These are phyloP conservation scores for Gasterosteus nipponicus DNA, from an alignment of 2,113 vertebrate species.

Conservation along the genomic window DNA sequence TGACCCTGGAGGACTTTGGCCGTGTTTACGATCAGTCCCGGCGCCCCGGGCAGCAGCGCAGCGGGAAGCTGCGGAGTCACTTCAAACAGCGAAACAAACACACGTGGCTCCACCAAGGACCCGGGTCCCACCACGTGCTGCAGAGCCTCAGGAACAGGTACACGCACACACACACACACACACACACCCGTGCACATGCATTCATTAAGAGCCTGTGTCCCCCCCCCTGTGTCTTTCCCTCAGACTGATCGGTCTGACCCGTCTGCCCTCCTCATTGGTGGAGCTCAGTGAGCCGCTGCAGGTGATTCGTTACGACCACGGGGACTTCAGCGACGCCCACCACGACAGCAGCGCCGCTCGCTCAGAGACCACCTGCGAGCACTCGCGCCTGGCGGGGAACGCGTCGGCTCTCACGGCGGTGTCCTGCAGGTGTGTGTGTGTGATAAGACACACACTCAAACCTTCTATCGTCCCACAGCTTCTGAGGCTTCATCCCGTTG, in stretches of 20 bases:
- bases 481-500: too few species aligned
- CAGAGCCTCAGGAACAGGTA: conserved; percentile 90
- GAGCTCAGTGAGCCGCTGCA: conserved; percentile 95
- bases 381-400: conserved; percentile 91
- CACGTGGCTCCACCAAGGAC: conserved; percentile 91
- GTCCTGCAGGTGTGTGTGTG: conserved; percentile 84
- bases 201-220: not conserved
- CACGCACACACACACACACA: not conserved
- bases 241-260: conserved; percentile 92
- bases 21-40: conserved; percentile 88
- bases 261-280: conserved; percentile 87
- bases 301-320: conserved; percentile 90
- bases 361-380: conserved; percentile 89
- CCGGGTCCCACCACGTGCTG: conserved; percentile 91
- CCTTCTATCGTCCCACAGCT: too few species aligned
- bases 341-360: conserved; percentile 92
- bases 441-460: too few species aligned
- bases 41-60: conserved; percentile 81
- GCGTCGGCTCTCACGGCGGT: conserved; percentile 88
- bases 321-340: conserved; percentile 93
- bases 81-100: conserved; percentile 91
- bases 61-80: conserved; percentile 80
- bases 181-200: not conserved
- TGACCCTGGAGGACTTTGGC: conserved; percentile 91
- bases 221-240: not conserved